Base-by-base conservation (phyloP, 1,140 invertebrate genomes). In the Venustaconcha ellipsiformis region DNA sequence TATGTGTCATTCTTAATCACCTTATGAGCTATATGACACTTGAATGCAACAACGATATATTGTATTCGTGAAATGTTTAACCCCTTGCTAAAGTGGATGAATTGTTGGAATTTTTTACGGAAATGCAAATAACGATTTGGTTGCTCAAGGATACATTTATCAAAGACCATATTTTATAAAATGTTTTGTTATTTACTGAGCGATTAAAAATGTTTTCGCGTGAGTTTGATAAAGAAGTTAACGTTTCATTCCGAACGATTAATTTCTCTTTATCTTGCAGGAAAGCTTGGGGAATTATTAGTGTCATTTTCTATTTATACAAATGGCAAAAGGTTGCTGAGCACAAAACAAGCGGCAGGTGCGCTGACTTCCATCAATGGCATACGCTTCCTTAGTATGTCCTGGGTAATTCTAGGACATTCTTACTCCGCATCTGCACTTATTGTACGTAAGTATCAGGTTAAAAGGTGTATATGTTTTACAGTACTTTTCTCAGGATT, bases 331-430 rank as follows among this genome's bases (percentile, higher is more conserved):
- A 85, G 83, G 58, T 23, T 86, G 58, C 70, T 86, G 71, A 74
- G 64, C 71, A 82, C 84, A 0, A 60, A 60, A 3, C 81, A 83
- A 67, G 20, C 72, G 14, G 17, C 76, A 11, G 80, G 79, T 13
- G 75, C 74, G 56, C 65, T 86, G 18, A 72, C 65, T 13, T 67
- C 77, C 15, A 71, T 88, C 20, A 75, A 87, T 70, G 84, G 86
- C 55, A 83, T 88, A 30, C 78, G 86, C 5, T 94, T 95, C 1
- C 92, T 97, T 60, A 96, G 95, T 81, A 97, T 97, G 95, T 93
- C 93, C 14, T 97, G 96, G 96, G 95, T 98, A 1, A 95, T 98
- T 60, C 92, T 97, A 4, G 96, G 95, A 0, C 96, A 98, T 88
- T 95, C 95, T n/a, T 81, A 67, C 59, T 60, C 67, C 15, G 85